These are phyloP conservation scores for Cantharis rufa DNA, from an alignment of 2,888 invertebrate species.

Conservation along the genomic window DNA sequence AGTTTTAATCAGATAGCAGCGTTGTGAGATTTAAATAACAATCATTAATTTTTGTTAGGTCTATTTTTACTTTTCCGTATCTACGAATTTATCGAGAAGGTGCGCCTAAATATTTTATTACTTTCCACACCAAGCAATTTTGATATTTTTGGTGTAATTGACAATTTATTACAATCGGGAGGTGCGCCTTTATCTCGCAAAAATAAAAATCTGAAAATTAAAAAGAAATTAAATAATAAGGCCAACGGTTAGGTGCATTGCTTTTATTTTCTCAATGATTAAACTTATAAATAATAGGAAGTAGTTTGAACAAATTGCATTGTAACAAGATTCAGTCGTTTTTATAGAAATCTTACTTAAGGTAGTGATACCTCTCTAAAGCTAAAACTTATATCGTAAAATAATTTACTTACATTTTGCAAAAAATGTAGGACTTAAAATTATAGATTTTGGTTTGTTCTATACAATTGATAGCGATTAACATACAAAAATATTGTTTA, in stretches of 20 bases:
- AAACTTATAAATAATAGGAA: conserved; percentile 11
- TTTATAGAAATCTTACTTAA: not conserved
- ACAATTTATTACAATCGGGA: not conserved
- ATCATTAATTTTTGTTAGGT: not conserved
- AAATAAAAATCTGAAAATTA: not conserved
- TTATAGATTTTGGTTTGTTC: not conserved
- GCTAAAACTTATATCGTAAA: not conserved
- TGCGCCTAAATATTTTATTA: not conserved
- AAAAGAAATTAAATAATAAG: not conserved
- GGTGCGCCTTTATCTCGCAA: not conserved
- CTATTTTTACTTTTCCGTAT: not conserved
- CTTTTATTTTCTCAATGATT: not conserved
- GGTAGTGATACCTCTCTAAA: not conserved
- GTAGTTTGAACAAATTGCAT: conserved; percentile 7
- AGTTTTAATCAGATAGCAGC: not conserved
- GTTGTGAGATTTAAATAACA: no score
- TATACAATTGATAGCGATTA: not conserved
- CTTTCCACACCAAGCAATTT: not conserved
- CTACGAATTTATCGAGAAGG: not conserved
- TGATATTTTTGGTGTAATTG: not conserved
- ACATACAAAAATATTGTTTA: conserved; percentile 1
- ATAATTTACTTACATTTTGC: not conserved
- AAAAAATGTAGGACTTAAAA: not conserved
- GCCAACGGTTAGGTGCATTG: not conserved
- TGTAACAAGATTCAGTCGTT: conserved; percentile 15